phyloP scores from a whole-genome alignment of 2,888 invertebrate genomes.

The Sicus ferrugineus region DNA sequence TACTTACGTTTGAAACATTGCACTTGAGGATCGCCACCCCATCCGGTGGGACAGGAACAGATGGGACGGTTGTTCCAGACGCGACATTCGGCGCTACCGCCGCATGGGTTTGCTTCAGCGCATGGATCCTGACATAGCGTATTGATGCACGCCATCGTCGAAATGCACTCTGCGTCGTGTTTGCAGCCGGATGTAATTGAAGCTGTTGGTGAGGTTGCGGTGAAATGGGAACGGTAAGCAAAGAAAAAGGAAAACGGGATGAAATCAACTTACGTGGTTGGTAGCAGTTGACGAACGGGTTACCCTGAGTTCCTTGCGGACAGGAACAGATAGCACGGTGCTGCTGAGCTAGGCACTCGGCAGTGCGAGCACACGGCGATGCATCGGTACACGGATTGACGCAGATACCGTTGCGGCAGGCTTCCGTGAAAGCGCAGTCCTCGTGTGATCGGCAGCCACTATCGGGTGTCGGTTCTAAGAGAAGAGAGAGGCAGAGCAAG shows the following conservation, averaged over 20 bases:
- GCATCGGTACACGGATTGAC: constrained; percentile 75
- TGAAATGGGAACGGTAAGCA: background rate
- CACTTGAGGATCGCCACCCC: constrained; percentile 86
- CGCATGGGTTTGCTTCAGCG: constrained; percentile 78
- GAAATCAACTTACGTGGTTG: constrained; percentile 53
- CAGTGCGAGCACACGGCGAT: constrained; percentile 79
- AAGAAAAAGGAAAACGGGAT: background rate
- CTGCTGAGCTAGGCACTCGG: constrained; percentile 77
- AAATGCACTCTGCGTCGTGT: constrained; percentile 77
- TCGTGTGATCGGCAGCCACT: constrained; percentile 75
- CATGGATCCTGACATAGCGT: constrained; percentile 85
- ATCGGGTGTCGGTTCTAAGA: constrained; percentile 59
- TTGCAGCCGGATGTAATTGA: constrained; percentile 73
- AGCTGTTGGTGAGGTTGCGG: no score
- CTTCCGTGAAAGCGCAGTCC: constrained; percentile 77
- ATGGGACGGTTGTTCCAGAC: constrained; percentile 80
- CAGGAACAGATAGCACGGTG: constrained; percentile 83
- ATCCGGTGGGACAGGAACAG: constrained; percentile 84
- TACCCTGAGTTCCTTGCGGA: constrained; percentile 75
- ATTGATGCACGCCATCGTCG: constrained; percentile 81
- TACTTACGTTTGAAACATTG: constrained; percentile 87
- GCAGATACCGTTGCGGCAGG: constrained; percentile 77
- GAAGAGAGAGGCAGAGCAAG: constrained; percentile 22
- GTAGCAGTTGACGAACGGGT: constrained; percentile 82
- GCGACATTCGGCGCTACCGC: constrained; percentile 80